A percentile compares a stretch with the other conserved stretches of the same genome.
Conservation (phyloP, 1,140 invertebrate species). For the Macrobrachium nipponense region DNA sequence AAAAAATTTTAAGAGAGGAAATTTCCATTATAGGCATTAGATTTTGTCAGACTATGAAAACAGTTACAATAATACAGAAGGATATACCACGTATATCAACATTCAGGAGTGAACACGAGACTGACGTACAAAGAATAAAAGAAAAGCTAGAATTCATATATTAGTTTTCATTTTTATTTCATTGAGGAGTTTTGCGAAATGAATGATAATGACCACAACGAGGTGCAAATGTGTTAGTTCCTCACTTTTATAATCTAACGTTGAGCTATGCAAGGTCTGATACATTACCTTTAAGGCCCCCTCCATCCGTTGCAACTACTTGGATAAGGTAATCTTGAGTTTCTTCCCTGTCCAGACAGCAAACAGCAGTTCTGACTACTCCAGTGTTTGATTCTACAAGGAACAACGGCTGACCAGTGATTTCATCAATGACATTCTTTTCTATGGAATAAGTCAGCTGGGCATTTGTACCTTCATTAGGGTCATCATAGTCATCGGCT, state of each 20-base stretch:
- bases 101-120: no score
- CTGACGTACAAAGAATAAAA: no score
- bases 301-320: slow-evolving; percentile 93
- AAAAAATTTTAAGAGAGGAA: not conserved
- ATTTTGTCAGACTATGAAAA: no score
- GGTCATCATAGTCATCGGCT: slow-evolving; percentile 96
- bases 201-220: no score
- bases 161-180: no score
- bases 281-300: slow-evolving; percentile 83
- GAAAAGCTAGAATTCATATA: no score
- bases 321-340: slow-evolving; percentile 98
- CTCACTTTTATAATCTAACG: not conserved
- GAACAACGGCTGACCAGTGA: slow-evolving; percentile 93
- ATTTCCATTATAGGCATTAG: no score
- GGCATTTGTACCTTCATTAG: slow-evolving; percentile 91
- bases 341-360: slow-evolving; percentile 91
- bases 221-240: no score
- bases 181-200: no score
- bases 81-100: no score
- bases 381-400: slow-evolving; percentile 95
- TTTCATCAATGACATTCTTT: slow-evolving; percentile 96
- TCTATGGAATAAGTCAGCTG: slow-evolving; percentile 93
- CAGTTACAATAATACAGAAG: no score
- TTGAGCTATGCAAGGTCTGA: slow-evolving; percentile 5
- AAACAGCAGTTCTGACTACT: slow-evolving; percentile 94